These are phyloP conservation scores for Lerema accius DNA, from an alignment of 1,140 invertebrate genomes.

Conservation along the genomic window DNA sequence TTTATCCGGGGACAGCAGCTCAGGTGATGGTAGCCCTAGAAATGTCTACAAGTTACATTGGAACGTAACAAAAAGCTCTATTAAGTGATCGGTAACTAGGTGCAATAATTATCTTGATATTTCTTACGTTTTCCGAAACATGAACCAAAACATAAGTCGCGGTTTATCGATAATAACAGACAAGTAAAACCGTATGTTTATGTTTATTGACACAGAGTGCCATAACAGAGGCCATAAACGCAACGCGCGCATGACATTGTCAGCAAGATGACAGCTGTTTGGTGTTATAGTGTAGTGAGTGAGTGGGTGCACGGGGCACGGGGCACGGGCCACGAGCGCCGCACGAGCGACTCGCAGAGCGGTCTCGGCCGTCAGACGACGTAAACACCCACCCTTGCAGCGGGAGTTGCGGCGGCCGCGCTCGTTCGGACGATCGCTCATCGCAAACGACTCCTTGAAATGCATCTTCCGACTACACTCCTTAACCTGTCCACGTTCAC, in stretches of 20 bases:
- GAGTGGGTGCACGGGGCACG: slow-evolving; percentile 2
- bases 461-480: slow-evolving; percentile 78
- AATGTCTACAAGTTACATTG: no score
- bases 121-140: no score
- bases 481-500: slow-evolving; percentile 75
- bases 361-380: slow-evolving; percentile 46
- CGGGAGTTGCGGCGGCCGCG: slow-evolving; percentile 79
- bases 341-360: slow-evolving; percentile 13
- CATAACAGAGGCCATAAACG: slow-evolving; percentile 37
- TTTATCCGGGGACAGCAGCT: no score
- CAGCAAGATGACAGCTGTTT: slow-evolving; percentile 38
- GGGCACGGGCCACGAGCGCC: slow-evolving; percentile 19
- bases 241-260: slow-evolving; percentile 40
- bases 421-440: slow-evolving; percentile 80
- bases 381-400: slow-evolving; percentile 78
- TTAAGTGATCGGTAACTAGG: no score
- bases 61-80: no score
- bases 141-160: no score
- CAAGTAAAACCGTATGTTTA: slow-evolving; percentile 20
- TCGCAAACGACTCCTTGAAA: slow-evolving; percentile 81
- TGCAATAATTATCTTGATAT: no score
- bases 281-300: slow-evolving; percentile 23
- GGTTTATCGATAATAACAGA: no score
- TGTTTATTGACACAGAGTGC: slow-evolving; percentile 29
- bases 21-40: no score